Evolutionary conservation across 2,888 invertebrate species (phyloP).

Genomic region (Omphaloscelis lunosa): DNA sequence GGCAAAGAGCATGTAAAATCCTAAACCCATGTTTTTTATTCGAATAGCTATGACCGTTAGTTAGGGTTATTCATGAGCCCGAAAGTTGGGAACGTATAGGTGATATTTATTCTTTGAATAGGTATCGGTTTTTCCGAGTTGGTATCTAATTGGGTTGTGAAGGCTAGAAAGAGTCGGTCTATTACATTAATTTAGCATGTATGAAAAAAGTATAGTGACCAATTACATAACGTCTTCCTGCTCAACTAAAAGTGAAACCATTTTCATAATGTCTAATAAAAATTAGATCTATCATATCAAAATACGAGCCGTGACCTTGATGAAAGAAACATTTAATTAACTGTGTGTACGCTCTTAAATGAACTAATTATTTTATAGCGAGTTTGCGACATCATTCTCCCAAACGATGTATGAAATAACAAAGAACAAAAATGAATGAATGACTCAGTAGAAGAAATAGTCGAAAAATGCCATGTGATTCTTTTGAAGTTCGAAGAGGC

Average conservation of each 20-base stretch:
- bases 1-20: conserved; percentile 1
- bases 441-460: conserved; percentile 40
- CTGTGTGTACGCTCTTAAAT: conserved; percentile 26
- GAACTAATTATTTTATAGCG: conserved; percentile 39
- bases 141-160: background rate
- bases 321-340: conserved; percentile 16
- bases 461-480: conserved; percentile 24
- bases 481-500: conserved; percentile 5
- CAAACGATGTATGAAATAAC: conserved; percentile 23
- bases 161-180: background rate
- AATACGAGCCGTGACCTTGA: conserved; percentile 4
- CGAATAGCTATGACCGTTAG: background rate
- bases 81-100: background rate
- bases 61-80: background rate
- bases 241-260: background rate
- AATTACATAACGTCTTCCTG: background rate
- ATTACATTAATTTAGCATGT: background rate
- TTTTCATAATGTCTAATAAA: background rate
- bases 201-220: background rate
- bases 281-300: background rate
- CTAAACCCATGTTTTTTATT: conserved; percentile 10
- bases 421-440: conserved; percentile 25
- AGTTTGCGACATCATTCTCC: conserved; percentile 33
- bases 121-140: background rate
- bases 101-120: no score